Evolutionary conservation across 2,113 vertebrate species (phyloP).

Genomic region (Connochaetes taurinus): DNA sequence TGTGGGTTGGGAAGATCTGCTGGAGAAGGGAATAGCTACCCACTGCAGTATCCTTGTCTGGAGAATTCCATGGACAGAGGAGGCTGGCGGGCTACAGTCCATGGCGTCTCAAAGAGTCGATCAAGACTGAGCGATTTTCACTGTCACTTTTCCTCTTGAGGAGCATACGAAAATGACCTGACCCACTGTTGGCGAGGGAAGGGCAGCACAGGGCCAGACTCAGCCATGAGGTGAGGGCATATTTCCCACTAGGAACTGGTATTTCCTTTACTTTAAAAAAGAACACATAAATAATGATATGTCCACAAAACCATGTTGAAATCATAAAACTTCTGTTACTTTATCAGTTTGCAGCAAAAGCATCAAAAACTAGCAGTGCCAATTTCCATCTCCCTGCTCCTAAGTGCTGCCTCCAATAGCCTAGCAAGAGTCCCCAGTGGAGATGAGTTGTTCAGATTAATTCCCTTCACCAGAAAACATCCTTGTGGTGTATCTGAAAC

Average conservation of each 20-base stretch:
- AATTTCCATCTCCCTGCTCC: conserved; percentile 54
- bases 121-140: neutral
- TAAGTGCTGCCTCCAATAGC: neutral
- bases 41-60: neutral
- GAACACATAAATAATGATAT: conserved; percentile 21
- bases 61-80: neutral
- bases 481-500: conserved; percentile 65
- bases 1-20: neutral
- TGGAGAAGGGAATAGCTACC: neutral
- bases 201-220: accelerated
- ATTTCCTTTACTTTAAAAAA: neutral
- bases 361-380: conserved; percentile 56
- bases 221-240: accelerated
- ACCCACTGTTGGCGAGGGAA: neutral
- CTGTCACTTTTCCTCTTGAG: neutral
- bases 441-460: conserved; percentile 72
- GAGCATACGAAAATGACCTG: neutral
- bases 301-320: conserved; percentile 43
- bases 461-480: conserved; percentile 55
- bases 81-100: neutral
- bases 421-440: conserved; percentile 60
- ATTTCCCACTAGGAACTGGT: neutral
- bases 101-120: neutral
- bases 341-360: conserved; percentile 67
- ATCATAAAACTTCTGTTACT: conserved; percentile 43